A percentile compares a stretch with the other conserved stretches of the same genome.
Evolutionary conservation across 2,888 invertebrate species (phyloP).

Genomic region (Patella pellucida): DNA sequence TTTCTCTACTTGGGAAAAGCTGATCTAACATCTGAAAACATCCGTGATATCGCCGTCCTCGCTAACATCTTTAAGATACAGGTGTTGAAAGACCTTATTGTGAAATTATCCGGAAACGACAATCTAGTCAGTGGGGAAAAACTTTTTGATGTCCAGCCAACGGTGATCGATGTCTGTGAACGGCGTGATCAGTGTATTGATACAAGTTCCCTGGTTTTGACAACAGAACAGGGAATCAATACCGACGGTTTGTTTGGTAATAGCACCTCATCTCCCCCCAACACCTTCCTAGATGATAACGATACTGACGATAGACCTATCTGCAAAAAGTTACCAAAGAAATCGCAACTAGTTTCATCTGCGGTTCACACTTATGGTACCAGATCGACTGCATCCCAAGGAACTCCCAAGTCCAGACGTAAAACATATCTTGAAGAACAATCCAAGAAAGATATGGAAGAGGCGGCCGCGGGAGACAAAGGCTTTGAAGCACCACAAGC

Average conservation of each 20-base stretch:
- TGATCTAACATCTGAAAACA: conserved; percentile 41
- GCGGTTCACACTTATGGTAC: not conserved
- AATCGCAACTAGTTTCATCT: not conserved
- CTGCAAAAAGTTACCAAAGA: not conserved
- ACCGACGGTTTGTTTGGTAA: not conserved
- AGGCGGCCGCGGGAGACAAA: not conserved
- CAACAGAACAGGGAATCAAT: not conserved
- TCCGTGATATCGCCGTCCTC: conserved; percentile 44
- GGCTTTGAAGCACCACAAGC: not conserved
- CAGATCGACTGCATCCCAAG: not conserved
- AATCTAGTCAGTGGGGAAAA: not conserved
- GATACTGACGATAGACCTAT: not conserved
- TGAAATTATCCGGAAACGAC: not conserved
- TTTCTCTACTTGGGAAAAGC: conserved; percentile 48
- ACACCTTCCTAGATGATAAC: not conserved
- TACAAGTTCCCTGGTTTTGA: not conserved
- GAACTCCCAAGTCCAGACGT: not conserved
- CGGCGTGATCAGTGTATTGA: not conserved
- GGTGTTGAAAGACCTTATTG: conserved; percentile 27
- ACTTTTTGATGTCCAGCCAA: not conserved
- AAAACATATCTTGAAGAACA: conserved; percentile 7
- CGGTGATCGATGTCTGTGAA: not conserved
- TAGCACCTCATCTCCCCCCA: not conserved
- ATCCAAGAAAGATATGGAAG: not conserved
- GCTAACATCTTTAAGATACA: conserved; percentile 37